Conservation (phyloP, 2,797 vertebrate species). For the Mycteria americana region DNA sequence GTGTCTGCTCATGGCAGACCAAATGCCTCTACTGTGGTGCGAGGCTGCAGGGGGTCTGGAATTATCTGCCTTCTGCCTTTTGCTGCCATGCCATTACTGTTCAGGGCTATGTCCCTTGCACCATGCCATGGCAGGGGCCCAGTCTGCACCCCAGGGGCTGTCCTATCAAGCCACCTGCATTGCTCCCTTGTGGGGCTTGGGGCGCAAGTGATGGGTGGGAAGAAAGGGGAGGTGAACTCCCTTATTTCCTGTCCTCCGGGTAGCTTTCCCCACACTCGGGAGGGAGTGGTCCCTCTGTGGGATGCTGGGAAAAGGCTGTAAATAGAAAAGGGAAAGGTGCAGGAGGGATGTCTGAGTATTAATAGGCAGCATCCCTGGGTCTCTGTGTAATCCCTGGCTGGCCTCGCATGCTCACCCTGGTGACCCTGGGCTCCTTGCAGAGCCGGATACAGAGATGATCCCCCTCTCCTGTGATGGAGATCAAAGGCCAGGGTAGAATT, state of each 20-base stretch:
- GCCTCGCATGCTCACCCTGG: background rate
- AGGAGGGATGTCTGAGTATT: background rate
- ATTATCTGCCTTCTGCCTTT: background rate
- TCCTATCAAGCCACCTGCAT: background rate
- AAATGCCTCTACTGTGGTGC: rapidly evolving
- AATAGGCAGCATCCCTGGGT: background rate
- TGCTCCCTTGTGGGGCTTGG: background rate
- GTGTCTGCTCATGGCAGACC: background rate
- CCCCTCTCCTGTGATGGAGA: constrained; percentile 18
- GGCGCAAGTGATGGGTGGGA: background rate
- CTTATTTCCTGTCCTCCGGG: background rate
- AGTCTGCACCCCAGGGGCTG: background rate
- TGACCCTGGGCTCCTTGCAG: constrained; percentile 59
- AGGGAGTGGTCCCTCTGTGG: background rate
- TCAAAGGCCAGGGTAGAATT: constrained; percentile 66
- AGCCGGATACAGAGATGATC: constrained; percentile 67
- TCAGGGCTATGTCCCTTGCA: background rate
- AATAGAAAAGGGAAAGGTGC: constrained; percentile 28
- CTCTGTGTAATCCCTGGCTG: constrained; percentile 41
- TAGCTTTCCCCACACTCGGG: background rate
- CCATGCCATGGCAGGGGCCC: background rate
- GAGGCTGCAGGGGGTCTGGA: background rate
- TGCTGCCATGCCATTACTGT: background rate
- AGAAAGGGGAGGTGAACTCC: background rate
- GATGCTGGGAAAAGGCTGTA: background rate